Conservation (phyloP, 2,888 invertebrate genomes). For the Marasmarcha lunaedactyla region DNA sequence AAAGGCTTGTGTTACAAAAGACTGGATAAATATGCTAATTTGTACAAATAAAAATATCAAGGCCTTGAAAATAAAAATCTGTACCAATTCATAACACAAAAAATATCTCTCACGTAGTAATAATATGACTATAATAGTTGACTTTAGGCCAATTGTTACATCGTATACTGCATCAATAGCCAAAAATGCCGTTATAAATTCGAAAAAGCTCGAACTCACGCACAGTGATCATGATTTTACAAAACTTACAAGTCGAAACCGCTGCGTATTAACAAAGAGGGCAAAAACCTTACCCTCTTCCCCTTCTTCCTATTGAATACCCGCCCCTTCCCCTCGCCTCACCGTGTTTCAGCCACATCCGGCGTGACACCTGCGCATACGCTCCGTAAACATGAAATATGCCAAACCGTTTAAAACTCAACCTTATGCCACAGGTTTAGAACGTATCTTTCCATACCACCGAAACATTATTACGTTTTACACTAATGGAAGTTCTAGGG, state of each 20-base stretch:
- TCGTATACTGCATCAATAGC: too few relatives aligned
- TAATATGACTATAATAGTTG: too few relatives aligned
- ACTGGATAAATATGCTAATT: too few relatives aligned
- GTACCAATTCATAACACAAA: too few relatives aligned
- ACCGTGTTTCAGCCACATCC: conserved; percentile 51
- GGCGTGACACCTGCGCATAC: conserved; percentile 60
- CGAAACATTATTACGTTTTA: not conserved
- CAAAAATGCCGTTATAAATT: too few relatives aligned
- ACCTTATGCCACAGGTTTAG: not conserved
- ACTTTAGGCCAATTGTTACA: too few relatives aligned
- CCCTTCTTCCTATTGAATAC: conserved; percentile 15
- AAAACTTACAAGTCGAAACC: not conserved
- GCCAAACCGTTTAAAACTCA: conserved; percentile 6
- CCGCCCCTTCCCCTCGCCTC: conserved; percentile 16
- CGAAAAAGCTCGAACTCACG: too few relatives aligned
- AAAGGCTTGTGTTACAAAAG: too few relatives aligned
- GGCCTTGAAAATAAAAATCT: too few relatives aligned
- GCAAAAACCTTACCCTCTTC: conserved; percentile 12
- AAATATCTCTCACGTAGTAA: too few relatives aligned
- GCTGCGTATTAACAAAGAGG: not conserved
- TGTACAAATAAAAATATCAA: too few relatives aligned
- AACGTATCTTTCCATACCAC: not conserved
- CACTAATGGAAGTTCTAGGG: conserved; percentile 5
- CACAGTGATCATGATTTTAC: not conserved
- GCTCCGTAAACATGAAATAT: conserved; percentile 17